A percentile compares a stretch with the other conserved stretches of the same genome.
phyloP scores from a whole-genome alignment of 2,797 vertebrate genomes.

The Chiloscyllium punctatum region DNA sequence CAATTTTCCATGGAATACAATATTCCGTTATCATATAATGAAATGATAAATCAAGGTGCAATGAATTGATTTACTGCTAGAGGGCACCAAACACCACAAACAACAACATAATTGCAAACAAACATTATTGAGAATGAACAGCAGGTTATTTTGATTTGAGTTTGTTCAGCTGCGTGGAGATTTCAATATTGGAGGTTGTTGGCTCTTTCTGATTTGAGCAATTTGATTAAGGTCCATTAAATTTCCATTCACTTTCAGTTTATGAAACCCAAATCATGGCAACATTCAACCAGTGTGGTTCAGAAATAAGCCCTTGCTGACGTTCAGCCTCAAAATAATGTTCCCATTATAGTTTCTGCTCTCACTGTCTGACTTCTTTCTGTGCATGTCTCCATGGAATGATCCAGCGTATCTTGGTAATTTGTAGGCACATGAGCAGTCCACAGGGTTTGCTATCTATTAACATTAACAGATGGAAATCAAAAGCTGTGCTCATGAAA shows the following conservation, averaged over 20 bases:
- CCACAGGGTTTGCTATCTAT: neutral
- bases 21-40: neutral
- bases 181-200: neutral
- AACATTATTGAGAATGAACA: neutral
- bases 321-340: neutral
- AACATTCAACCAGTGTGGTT: neutral
- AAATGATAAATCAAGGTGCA: neutral
- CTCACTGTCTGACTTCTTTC: neutral
- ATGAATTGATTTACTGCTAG: neutral
- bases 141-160: neutral
- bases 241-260: neutral
- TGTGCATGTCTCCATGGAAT: neutral
- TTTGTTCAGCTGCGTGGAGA: neutral
- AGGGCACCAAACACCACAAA: conserved; percentile 22
- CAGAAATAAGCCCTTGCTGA: neutral
- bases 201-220: neutral
- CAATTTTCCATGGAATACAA: too few species aligned
- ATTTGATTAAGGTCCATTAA: neutral
- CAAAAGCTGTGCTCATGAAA: neutral
- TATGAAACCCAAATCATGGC: neutral
- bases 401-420: neutral
- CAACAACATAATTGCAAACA: neutral
- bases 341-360: neutral
- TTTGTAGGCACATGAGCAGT: neutral
- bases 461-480: neutral